A percentile compares a stretch with the other conserved stretches of the same genome.
Evolutionary conservation across 2,888 invertebrate species (phyloP).

Genomic region (Listrodromus nycthemerus): DNA sequence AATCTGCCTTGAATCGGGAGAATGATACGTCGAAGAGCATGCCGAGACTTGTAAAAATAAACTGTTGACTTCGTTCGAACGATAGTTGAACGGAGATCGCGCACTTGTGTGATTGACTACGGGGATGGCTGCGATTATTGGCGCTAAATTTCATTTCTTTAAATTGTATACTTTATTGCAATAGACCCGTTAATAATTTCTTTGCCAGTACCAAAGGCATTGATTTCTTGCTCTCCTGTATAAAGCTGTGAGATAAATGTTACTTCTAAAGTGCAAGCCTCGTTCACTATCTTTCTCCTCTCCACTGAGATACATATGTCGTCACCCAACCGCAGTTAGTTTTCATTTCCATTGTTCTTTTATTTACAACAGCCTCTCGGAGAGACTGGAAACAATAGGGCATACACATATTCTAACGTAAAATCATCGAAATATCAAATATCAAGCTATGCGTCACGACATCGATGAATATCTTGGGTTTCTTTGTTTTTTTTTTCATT

Average conservation of each 20-base stretch:
- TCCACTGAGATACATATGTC: background rate
- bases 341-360: constrained; percentile 33
- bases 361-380: constrained; percentile 28
- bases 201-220: constrained; percentile 24
- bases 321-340: background rate
- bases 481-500: background rate
- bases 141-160: background rate
- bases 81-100: background rate
- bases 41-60: background rate
- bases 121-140: background rate
- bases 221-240: constrained; percentile 15
- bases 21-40: background rate
- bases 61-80: background rate
- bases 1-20: background rate
- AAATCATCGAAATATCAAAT: constrained; percentile 30
- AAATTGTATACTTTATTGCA: constrained; percentile 16
- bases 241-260: constrained; percentile 33
- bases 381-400: constrained; percentile 33
- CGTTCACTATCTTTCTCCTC: background rate
- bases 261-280: constrained; percentile 15
- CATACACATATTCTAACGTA: constrained; percentile 34
- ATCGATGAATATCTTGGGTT: constrained; percentile 32
- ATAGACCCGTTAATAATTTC: background rate
- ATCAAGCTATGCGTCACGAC: constrained; percentile 25
- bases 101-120: background rate